Base-by-base conservation (phyloP, 2,113 vertebrate genomes). In the Pseudonaja textilis region DNA sequence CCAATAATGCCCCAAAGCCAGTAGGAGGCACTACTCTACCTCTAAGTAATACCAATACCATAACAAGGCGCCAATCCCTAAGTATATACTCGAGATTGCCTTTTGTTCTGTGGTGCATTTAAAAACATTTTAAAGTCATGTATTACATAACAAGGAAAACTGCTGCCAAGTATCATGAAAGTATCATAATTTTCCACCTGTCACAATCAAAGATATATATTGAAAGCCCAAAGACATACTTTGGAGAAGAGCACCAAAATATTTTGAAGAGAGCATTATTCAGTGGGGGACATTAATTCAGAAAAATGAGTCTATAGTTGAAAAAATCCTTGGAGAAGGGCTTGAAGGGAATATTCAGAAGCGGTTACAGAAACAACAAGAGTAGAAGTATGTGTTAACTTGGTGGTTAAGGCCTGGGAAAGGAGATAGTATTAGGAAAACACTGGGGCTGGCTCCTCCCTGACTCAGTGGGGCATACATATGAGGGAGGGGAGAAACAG, bases 361-460 rank as follows among this genome's bases (percentile, higher is more conserved):
- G 69, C 34, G 1, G 4, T 18, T 74, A 74, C 69, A 39, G n/a
- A 81, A 81, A 81, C 3, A n/a, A 64, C 6, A 74, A 34, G n/a
- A 18, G 1, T 2, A n/a, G 29, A n/a, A 69, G 29, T n/a, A 69
- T n/a, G 29, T 0, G 0, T 26, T 59, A 26, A 59, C 23, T 2
- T 61, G 59, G 59, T 69, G 64, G 5, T 69, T 69, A 69, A 69
- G 12, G 11, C 29, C 29, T 69, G 64, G 61, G 61, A 64, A 64
- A 64, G 29, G 29, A 64, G 61, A 14, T 64, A 64, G 29, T 4
- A n/a, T 64, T 64, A n/a, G 29, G 61, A 64, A 64, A 29, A 64
- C 1, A 29, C 61, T 64, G 26, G 11, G 11, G 61, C 1, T 64
- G 29, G 25, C 61, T 64, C 26, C 0, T 64, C 11, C 61, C 29